These are phyloP conservation scores for Agrochola litura DNA, from an alignment of 2,888 invertebrate genomes.

Conservation along the genomic window DNA sequence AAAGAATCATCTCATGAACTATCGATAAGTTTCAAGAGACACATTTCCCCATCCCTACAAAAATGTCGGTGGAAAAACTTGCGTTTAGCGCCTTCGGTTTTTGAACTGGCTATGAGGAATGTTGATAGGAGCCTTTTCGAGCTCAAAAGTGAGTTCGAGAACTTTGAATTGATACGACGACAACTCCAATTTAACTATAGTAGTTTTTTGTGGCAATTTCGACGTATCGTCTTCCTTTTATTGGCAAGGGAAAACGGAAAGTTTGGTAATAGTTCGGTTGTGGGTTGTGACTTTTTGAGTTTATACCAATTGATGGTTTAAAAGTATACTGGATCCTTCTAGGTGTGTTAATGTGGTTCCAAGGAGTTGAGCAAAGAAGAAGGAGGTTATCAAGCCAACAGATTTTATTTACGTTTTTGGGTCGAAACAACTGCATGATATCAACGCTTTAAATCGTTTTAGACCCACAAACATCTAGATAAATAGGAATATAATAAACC, in stretches of 20 bases:
- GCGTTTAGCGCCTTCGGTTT: constrained; percentile 68
- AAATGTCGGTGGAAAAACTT: constrained; percentile 68
- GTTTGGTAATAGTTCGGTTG: constrained; percentile 12
- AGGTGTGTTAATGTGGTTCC: neutral
- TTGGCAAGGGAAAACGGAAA: constrained; percentile 33
- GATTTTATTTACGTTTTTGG: neutral
- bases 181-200: constrained; percentile 56
- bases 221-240: constrained; percentile 45
- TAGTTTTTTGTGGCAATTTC: constrained; percentile 52
- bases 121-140: constrained; percentile 63
- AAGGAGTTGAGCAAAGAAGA: neutral
- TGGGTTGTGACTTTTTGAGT: constrained; percentile 23
- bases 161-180: constrained; percentile 54
- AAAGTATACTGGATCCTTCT: neutral
- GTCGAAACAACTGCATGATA: neutral
- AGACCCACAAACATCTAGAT: neutral
- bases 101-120: constrained; percentile 67
- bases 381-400: too few relatives aligned
- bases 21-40: constrained; percentile 29
- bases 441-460: neutral
- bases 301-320: constrained; percentile 16
- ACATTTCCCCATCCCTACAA: constrained; percentile 28
- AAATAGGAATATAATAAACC: neutral
- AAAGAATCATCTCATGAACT: neutral
- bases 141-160: constrained; percentile 56